Conservation (phyloP, 2,888 invertebrate species). For the Troides oblongomaculatus region DNA sequence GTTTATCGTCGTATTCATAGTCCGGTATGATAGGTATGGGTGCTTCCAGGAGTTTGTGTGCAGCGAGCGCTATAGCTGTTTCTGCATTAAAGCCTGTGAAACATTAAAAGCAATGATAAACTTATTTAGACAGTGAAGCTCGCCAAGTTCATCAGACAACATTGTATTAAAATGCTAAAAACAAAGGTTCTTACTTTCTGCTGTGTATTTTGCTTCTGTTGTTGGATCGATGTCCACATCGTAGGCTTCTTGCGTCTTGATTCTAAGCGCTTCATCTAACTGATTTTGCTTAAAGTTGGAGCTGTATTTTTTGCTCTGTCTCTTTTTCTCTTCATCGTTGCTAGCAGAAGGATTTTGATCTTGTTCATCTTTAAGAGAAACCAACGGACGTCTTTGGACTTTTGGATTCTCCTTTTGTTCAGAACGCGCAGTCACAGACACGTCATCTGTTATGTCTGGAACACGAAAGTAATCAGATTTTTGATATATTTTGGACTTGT, state of each 20-base stretch:
- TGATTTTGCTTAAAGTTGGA: slow-evolving; percentile 68
- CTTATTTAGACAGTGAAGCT: too few species aligned
- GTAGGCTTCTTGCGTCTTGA: slow-evolving; percentile 44
- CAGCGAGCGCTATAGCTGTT: slow-evolving; percentile 71
- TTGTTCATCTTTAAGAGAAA: slow-evolving; percentile 53
- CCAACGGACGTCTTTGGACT: slow-evolving; percentile 58
- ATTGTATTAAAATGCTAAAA: not conserved
- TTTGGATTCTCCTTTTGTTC: slow-evolving; percentile 47
- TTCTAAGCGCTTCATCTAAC: slow-evolving; percentile 57
- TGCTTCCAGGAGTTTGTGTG: slow-evolving; percentile 70
- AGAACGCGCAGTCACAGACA: slow-evolving; percentile 46
- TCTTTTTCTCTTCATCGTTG: slow-evolving; percentile 67
- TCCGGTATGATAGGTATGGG: slow-evolving; percentile 63
- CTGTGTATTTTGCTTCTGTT: slow-evolving; percentile 53
- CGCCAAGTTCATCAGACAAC: not conserved
- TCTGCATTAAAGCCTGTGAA: slow-evolving; percentile 63
- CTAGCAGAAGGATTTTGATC: slow-evolving; percentile 67
- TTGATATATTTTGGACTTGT: too few species aligned
- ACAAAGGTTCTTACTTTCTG: slow-evolving; percentile 19
- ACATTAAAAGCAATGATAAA: not conserved
- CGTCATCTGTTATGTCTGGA: slow-evolving; percentile 64
- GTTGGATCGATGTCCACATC: slow-evolving; percentile 42
- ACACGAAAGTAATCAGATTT: not conserved
- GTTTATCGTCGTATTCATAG: slow-evolving; percentile 56
- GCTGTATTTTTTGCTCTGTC: slow-evolving; percentile 75